Percentiles rank a stretch among this genome's conserved stretches.
phyloP scores from a whole-genome alignment of 2,888 invertebrate genomes.

The Erebia aethiops region DNA sequence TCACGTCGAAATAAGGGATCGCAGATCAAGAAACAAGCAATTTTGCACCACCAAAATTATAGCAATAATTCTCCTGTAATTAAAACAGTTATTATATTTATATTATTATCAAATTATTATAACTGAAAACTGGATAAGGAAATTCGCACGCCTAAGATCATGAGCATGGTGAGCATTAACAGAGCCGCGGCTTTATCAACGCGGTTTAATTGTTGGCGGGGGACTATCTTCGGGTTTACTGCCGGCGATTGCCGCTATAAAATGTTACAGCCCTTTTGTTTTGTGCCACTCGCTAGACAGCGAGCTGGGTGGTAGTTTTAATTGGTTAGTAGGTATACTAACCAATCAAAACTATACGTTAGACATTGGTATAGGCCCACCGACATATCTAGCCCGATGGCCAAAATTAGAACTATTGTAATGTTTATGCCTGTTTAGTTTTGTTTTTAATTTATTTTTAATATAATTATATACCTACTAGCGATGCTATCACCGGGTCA shows the following conservation, averaged over 20 bases:
- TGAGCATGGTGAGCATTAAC: conserved; percentile 16
- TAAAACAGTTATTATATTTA: not conserved
- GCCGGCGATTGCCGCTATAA: conserved; percentile 67
- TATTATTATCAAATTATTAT: conserved; percentile 2
- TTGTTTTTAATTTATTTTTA: no score
- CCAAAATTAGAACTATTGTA: no score
- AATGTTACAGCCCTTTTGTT: conserved; percentile 71
- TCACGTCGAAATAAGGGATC: no score
- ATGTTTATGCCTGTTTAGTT: no score
- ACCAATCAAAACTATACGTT: no score
- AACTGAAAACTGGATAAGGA: conserved; percentile 19
- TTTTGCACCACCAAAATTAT: no score
- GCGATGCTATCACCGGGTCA: no score
- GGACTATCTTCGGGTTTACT: conserved; percentile 67
- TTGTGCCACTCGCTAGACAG: conserved; percentile 37
- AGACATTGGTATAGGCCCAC: no score
- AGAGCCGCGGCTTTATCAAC: conserved; percentile 58
- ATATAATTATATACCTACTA: no score
- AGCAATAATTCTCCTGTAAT: not conserved
- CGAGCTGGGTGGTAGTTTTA: not conserved
- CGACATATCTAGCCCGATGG: no score
- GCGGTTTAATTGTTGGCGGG: conserved; percentile 72
- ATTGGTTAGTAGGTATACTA: not conserved
- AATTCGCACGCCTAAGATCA: conserved; percentile 21
- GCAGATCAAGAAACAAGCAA: not conserved